Base-by-base conservation (phyloP, 2,113 vertebrate species). In the Labrus mixtus region DNA sequence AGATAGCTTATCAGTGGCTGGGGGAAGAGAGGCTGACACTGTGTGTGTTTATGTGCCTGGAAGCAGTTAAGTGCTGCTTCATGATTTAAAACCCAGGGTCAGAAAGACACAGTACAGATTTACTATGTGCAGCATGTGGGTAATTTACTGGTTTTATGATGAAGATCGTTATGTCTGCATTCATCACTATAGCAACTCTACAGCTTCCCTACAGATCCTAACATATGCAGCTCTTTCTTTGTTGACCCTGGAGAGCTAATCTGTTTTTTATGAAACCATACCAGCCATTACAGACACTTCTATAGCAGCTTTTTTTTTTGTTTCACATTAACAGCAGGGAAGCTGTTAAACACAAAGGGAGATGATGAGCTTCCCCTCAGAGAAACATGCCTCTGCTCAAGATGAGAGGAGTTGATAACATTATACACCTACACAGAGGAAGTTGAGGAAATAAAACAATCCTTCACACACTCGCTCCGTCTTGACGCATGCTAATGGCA, bases 151-250 rank as follows among this genome's bases (percentile, higher is more conserved):
- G 39, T 57, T 82, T 81, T 61, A 65, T 80, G 22, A 87, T 23
- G 62, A 45, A 37, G 4, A 64, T 67, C 1, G 13, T 76, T 68
- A 54, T 46, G 59, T 68, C 59, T 70, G 73, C 50, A 73, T 84
- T 41, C 55, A 64, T 90, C 76, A 53, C 87, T 70, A 90, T 88
- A 75, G 86, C 69, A 89, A 87, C 86, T 11, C 65, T n/a, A 61
- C 64, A 71, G 60, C 43, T 70, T 57, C 16, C 12, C 20, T 0
- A 6, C 69, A 45, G 29, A 61, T 65, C 16, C 3, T 23, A 16
- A 43, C 33, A 43, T 22, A 13, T 48, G 46, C 17, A 9, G 17
- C 19, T 51, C 19, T 8, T n/a, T 51, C 16, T 51, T 20, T 51
- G 8, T 79, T 81, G 78, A 85, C 73, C 87, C 60, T 36, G 22